These are phyloP conservation scores for Xestia ashworthii DNA, from an alignment of 2,888 invertebrate species.

Conservation along the genomic window DNA sequence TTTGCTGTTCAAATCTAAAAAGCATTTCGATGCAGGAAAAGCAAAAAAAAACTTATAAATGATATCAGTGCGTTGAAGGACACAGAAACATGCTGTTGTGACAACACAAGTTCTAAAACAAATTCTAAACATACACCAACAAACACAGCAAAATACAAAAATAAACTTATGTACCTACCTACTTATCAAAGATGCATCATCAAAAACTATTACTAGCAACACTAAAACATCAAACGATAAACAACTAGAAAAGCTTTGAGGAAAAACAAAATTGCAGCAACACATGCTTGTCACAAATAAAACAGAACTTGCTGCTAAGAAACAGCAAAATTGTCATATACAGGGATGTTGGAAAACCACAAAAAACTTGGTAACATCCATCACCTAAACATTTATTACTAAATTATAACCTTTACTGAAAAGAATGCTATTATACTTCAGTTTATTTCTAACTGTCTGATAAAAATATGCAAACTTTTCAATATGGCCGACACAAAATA, in stretches of 20 bases:
- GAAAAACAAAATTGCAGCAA: slow-evolving; percentile 62
- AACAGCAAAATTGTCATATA: slow-evolving; percentile 83
- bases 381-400: slow-evolving; percentile 75
- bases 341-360: slow-evolving; percentile 67
- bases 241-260: slow-evolving; percentile 66
- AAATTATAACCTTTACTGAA: slow-evolving; percentile 74
- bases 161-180: slow-evolving; percentile 48
- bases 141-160: slow-evolving; percentile 58
- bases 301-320: slow-evolving; percentile 72
- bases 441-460: slow-evolving; percentile 7
- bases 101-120: slow-evolving; percentile 69
- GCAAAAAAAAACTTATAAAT: slow-evolving; percentile 79
- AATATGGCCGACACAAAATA: slow-evolving; percentile 72
- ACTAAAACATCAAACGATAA: slow-evolving; percentile 62
- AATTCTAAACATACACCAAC: slow-evolving; percentile 68
- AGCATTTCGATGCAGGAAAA: slow-evolving; percentile 81
- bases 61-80: slow-evolving; percentile 89
- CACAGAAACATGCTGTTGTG: slow-evolving; percentile 83
- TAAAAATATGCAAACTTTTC: slow-evolving; percentile 66
- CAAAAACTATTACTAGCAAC: slow-evolving; percentile 62
- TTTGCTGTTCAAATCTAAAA: slow-evolving; percentile 83
- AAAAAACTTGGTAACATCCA: slow-evolving; percentile 86
- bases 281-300: slow-evolving; percentile 72
- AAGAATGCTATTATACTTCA: slow-evolving; percentile 65
- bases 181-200: slow-evolving; percentile 46